Base-by-base conservation (phyloP, 2,888 invertebrate species). In the Halocaridina rubra region DNA sequence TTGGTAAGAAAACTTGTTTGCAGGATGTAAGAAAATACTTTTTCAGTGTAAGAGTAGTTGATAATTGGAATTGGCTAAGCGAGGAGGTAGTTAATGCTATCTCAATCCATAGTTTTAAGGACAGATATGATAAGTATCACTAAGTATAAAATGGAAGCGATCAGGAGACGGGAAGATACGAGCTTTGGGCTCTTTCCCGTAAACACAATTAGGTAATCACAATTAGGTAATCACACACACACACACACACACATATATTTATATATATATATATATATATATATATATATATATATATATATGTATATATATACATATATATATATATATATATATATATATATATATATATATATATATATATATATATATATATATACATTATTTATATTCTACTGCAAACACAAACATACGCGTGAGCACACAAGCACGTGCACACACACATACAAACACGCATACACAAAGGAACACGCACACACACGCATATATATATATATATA, bases 321-420 rank as follows among this genome's bases (percentile, higher is more conserved):
- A 61, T 61, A 61, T 61, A 22, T 22, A 61, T 61, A 61, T 16
- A 61, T 61, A 22, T 61, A 61, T 61, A 61, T 61, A 61, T 61
- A 61, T 19, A 61, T 61, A 61, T 61, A 61, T 61, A 61, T 22
- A 61, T 61, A 19, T 61, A 61, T 61, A 61, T 61, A 61, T 61
- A 61, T 61, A 61, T 22, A 19, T 61, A 61, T 61, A 61, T 61
- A 61, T 61, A 61, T 61, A 61, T 61, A 61, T 61, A 61, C n/a
- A n/a, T n/a, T 61, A 61, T 61, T 13, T 61, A 61, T 61, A 61
- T 61, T 13, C n/a, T 13, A 13, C 7, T 61, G n/a, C n/a, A 61
- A 13, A 61, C n/a, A 61, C n/a, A 61, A 13, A 61, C n/a, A 61
- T 61, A 61, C n/a, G n/a, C n/a, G n/a, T 61, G n/a, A 13, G n/a